Conservation (phyloP, 2,888 invertebrate genomes). For the Thecophora atra region DNA sequence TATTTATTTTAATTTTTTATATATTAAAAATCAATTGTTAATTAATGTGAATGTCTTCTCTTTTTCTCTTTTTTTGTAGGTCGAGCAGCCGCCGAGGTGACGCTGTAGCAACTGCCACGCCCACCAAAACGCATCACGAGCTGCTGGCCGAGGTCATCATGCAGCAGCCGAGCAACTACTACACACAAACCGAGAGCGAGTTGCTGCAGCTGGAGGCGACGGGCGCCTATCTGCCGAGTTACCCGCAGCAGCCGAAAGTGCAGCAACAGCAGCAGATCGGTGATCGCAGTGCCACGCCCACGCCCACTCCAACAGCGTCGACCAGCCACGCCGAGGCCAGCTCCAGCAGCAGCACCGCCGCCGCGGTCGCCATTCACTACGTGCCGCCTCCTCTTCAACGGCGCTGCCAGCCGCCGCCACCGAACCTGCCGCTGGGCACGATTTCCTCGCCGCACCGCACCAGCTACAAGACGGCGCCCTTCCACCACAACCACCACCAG, state of each 20-base stretch:
- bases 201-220: slow-evolving; percentile 61
- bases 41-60: not conserved
- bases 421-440: slow-evolving; percentile 59
- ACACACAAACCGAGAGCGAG: slow-evolving; percentile 64
- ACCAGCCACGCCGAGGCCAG: slow-evolving; percentile 53
- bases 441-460: slow-evolving; percentile 62
- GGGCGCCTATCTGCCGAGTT: slow-evolving; percentile 49
- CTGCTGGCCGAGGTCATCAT: slow-evolving; percentile 51
- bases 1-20: too few species aligned
- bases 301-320: slow-evolving; percentile 43
- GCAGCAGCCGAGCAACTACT: slow-evolving; percentile 62
- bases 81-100: slow-evolving; percentile 24
- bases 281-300: slow-evolving; percentile 46
- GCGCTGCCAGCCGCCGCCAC: slow-evolving; percentile 56
- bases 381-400: slow-evolving; percentile 57
- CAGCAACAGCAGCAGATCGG: slow-evolving; percentile 44
- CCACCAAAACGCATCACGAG: slow-evolving; percentile 48
- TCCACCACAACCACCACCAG: slow-evolving; percentile 62
- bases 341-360: slow-evolving; percentile 53
- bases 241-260: slow-evolving; percentile 45
- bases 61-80: slow-evolving; percentile 18
- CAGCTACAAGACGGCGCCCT: slow-evolving; percentile 60
- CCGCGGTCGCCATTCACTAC: slow-evolving; percentile 56
- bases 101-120: slow-evolving; percentile 8
- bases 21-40: not conserved